A percentile compares a stretch with the other conserved stretches of the same genome.
Conservation (phyloP, 2,888 invertebrate species). For the Drosophila macrospina region DNA sequence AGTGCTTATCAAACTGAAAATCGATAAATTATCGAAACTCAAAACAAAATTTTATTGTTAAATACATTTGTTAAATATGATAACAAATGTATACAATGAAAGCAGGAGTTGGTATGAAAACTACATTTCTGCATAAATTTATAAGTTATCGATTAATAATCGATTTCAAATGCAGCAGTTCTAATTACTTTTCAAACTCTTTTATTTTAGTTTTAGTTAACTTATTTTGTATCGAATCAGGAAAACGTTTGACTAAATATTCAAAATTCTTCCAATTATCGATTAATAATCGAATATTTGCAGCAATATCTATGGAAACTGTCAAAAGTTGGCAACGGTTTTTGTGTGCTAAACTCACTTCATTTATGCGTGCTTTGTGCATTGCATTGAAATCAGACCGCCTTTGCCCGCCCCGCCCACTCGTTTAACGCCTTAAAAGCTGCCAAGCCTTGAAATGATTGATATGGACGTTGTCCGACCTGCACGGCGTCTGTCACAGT, state of each 20-base stretch:
- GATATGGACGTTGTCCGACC: constrained; percentile 74
- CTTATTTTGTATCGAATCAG: background rate
- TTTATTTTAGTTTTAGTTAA: no score
- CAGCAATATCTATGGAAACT: background rate
- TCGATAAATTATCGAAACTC: no score
- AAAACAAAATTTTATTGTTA: no score
- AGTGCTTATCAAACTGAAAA: no score
- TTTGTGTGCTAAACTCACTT: background rate
- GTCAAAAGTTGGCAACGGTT: background rate
- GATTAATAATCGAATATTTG: background rate
- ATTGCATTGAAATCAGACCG: background rate
- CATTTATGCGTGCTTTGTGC: background rate
- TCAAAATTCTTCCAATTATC: background rate
- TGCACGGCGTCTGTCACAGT: constrained; percentile 8
- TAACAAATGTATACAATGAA: no score
- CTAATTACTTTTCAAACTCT: no score
- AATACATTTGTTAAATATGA: no score
- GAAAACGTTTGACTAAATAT: background rate
- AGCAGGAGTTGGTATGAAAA: background rate
- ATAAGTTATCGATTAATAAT: background rate
- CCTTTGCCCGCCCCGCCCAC: constrained; percentile 27
- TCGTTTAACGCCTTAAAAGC: constrained; percentile 33
- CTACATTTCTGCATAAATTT: background rate
- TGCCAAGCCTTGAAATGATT: constrained; percentile 54
- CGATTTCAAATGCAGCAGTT: background rate